Evolutionary conservation across 1,140 invertebrate species (phyloP).

Genomic region (Macrobrachium nipponense): DNA sequence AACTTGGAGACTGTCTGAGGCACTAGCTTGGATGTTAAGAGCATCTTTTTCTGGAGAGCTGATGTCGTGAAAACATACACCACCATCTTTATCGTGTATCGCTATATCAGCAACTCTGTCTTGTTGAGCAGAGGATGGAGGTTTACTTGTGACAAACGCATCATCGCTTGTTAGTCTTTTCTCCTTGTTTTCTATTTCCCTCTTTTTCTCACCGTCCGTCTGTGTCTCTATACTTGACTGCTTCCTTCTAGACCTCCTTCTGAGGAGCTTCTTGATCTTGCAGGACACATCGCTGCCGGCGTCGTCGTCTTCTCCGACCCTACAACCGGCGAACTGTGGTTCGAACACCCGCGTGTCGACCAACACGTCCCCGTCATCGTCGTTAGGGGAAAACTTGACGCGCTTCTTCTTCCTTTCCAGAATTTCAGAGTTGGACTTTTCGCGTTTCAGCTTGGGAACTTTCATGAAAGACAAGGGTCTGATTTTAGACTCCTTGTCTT

Average conservation of each 20-base stretch:
- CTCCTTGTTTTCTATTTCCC: constrained; percentile 7
- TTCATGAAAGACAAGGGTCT: constrained; percentile 8
- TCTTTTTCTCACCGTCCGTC: constrained; percentile 23
- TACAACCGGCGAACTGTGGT: constrained; percentile 9
- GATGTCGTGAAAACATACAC: not conserved
- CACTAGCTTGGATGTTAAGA: no score
- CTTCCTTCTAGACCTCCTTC: constrained; percentile 43
- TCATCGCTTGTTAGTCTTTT: not conserved
- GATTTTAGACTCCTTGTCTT: constrained; percentile 2
- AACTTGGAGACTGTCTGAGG: no score
- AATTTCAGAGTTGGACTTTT: constrained; percentile 47
- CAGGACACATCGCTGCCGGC: constrained; percentile 14
- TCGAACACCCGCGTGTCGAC: constrained; percentile 47
- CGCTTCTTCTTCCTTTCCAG: constrained; percentile 53
- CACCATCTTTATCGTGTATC: not conserved
- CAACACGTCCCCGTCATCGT: constrained; percentile 29
- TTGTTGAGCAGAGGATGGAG: constrained; percentile 13
- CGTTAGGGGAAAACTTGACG: constrained; percentile 49
- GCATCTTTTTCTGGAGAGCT: not conserved
- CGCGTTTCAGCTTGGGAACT: constrained; percentile 49
- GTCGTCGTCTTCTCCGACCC: not conserved
- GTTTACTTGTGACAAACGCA: not conserved
- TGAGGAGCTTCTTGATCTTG: constrained; percentile 47
- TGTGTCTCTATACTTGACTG: constrained; percentile 50
- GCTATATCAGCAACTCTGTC: not conserved